Evolutionary conservation across 2,113 vertebrate species (phyloP), one percentile per base, ranked within the genome.

Genomic region (Bombycilla garrulus): DNA sequence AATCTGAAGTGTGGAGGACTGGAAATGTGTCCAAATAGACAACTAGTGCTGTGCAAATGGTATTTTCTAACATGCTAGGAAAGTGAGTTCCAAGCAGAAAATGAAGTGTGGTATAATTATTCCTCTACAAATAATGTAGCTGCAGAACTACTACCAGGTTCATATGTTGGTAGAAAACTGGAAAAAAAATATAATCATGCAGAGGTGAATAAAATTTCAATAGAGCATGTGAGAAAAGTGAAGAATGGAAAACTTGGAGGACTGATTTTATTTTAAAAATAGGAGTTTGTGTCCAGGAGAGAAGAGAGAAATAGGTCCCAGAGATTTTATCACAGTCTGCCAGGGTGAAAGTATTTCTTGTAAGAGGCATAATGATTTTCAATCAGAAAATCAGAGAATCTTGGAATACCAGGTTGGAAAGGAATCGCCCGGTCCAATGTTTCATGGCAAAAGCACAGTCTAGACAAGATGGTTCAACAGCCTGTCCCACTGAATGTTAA

Each of bases 351-450:
- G 22, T 28, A 2, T 67, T 90, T 87, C 31, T 62, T 74, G 4
- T 50, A 65, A 65, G 36, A 69, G 78, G 11, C 22, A 10, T 15
- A 45, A 10, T 18, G n/a, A 28, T 79, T 70, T 73, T 61, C 28
- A 45, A 3, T 66, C 53, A 58, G 5, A 53, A 45, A 53, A 45
- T 60, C n/a, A 51, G 5, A 38, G 36, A 36, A 38, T 53, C 14
- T 18, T 53, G 29, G 29, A 82, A 26, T 29, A 73, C 16, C 33
- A 60, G 11, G 11, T 11, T 67, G 13, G 29, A 82, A 67, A 60
- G 5, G 21, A 11, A 81, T 47, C 8, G 6, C 17, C 6, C 29
- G 0, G 0, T 22, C 28, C 24, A 74, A n/a, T 1, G 9, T 53
- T 81, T 66, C 23, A 66, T 8, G 13, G 19, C 33, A 66, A 58